Conservation (phyloP, 2,113 vertebrate genomes). For the Heloderma charlesbogerti region DNA sequence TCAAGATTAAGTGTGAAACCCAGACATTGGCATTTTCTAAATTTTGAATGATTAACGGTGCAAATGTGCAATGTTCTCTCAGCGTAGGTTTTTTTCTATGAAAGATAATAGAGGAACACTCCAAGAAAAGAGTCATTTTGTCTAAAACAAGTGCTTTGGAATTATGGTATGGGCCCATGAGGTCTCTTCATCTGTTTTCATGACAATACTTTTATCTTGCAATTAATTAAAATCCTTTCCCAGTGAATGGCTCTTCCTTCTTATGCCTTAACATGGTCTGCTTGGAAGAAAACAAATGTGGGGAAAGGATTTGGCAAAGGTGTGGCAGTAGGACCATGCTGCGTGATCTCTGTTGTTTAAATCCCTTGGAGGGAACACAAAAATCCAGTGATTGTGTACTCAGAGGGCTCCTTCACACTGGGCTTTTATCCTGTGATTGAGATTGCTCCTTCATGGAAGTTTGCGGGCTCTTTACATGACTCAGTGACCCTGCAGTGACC, state of each 20-base stretch:
- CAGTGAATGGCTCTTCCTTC: slow-evolving; percentile 63
- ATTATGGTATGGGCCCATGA: slow-evolving; percentile 62
- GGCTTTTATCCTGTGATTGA: too few relatives aligned
- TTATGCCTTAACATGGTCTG: slow-evolving; percentile 55
- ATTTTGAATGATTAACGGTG: slow-evolving; percentile 22
- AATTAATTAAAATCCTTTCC: slow-evolving; percentile 76
- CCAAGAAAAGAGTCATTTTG: slow-evolving; percentile 38
- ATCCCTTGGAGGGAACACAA: slow-evolving; percentile 33
- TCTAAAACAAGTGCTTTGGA: slow-evolving; percentile 63
- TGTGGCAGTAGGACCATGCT: slow-evolving; percentile 51
- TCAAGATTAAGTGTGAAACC: slow-evolving; percentile 23
- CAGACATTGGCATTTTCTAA: background rate
- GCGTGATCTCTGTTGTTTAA: slow-evolving; percentile 55
- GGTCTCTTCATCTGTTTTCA: slow-evolving; percentile 72
- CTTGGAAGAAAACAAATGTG: slow-evolving; percentile 54
- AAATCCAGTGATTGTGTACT: slow-evolving; percentile 45
- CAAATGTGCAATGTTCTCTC: slow-evolving; percentile 17
- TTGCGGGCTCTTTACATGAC: too few relatives aligned
- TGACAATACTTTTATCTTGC: slow-evolving; percentile 74
- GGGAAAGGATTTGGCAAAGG: slow-evolving; percentile 52
- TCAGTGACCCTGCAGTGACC: too few relatives aligned
- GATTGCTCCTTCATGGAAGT: too few relatives aligned
- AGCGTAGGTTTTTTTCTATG: slow-evolving; percentile 29
- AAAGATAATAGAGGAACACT: slow-evolving; percentile 53
- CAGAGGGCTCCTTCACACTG: too few relatives aligned